phyloP scores from a whole-genome alignment of 1,140 invertebrate genomes.

The Megalonaias nervosa region DNA sequence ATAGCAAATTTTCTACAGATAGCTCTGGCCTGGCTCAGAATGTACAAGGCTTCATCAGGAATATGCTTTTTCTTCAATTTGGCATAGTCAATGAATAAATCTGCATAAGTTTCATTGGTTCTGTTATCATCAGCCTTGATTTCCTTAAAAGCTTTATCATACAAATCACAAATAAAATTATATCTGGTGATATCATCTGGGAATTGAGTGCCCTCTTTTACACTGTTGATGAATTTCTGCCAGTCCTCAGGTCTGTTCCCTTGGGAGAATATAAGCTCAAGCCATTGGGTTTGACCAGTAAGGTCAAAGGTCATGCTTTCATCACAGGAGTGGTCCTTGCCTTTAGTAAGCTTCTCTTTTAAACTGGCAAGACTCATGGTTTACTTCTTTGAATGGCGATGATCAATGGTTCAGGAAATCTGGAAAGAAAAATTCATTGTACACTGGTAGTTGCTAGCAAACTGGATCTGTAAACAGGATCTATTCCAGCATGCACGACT shows the following conservation, averaged over 20 bases:
- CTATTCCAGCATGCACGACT: too few species aligned
- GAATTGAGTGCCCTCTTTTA: slow-evolving; percentile 36
- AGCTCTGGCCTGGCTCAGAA: slow-evolving; percentile 49
- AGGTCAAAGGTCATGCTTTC: too few species aligned
- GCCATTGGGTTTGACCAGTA: too few species aligned
- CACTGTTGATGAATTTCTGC: slow-evolving; percentile 50
- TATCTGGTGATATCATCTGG: slow-evolving; percentile 37
- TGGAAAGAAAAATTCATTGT: too few species aligned
- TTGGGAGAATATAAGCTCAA: neutral
- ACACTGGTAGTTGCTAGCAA: too few species aligned
- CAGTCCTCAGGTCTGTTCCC: slow-evolving; percentile 59
- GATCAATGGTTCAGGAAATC: too few species aligned
- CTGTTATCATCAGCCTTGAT: slow-evolving; percentile 40
- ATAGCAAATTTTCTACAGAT: slow-evolving; percentile 43
- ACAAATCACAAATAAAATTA: slow-evolving; percentile 44
- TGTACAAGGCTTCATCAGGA: slow-evolving; percentile 43
- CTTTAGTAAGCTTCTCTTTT: too few species aligned
- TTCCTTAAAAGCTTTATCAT: slow-evolving; percentile 52
- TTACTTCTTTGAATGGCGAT: too few species aligned
- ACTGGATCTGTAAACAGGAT: too few species aligned
- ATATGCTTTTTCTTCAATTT: slow-evolving; percentile 47
- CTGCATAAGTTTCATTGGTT: slow-evolving; percentile 48
- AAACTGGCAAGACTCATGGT: too few species aligned
- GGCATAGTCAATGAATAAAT: slow-evolving; percentile 55
- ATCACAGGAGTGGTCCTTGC: too few species aligned